phyloP scores from a whole-genome alignment of 2,113 vertebrate species.

The Mormyrus lacerda region DNA sequence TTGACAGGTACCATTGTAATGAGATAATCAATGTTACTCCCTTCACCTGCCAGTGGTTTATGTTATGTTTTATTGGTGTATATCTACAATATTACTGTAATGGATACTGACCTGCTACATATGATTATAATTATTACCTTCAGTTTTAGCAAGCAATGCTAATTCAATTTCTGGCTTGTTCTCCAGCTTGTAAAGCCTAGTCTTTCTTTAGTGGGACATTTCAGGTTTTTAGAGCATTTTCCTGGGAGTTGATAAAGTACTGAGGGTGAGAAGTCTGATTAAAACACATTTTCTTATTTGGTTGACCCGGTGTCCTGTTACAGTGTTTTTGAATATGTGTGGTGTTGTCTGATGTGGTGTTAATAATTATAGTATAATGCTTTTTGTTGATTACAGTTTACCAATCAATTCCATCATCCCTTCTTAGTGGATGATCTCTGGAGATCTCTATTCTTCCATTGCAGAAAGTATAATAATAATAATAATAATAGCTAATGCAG shows the following conservation, averaged over 20 bases:
- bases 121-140: not conserved
- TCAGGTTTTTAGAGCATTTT: constrained; percentile 25
- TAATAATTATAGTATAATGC: not conserved
- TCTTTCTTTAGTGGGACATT: constrained; percentile 27
- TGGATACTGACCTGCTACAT: not conserved
- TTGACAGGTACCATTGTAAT: not conserved
- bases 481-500: not conserved
- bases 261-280: constrained; percentile 28
- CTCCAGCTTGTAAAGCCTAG: not conserved
- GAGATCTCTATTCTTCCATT: too few species aligned
- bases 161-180: constrained; percentile 8
- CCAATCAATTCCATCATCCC: too few species aligned
- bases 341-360: not conserved
- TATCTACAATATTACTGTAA: not conserved
- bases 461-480: too few species aligned
- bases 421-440: too few species aligned
- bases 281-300: not conserved
- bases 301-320: constrained; percentile 11
- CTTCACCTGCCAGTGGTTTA: not conserved
- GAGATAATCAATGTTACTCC: not conserved
- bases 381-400: too few species aligned
- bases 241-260: constrained; percentile 17
- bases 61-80: not conserved
- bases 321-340: not conserved
- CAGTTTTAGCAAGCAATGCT: not conserved